A percentile compares a stretch with the other conserved stretches of the same genome.
These are phyloP conservation scores for Graphium colonna DNA, from an alignment of 2,888 invertebrate genomes.

Conservation along the genomic window DNA sequence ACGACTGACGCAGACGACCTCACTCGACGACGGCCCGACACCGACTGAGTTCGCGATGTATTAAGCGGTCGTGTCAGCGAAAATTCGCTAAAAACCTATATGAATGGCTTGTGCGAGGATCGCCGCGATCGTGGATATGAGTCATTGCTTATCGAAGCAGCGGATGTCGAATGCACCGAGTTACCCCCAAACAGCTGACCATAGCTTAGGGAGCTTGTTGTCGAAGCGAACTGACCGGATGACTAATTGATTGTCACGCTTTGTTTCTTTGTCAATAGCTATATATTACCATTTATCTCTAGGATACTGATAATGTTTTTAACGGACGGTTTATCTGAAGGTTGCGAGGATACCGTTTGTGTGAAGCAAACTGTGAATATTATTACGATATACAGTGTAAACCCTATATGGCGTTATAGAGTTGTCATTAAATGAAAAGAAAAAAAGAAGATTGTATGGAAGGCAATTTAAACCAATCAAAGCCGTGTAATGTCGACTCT, in stretches of 20 bases:
- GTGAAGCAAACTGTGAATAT: neutral
- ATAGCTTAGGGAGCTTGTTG: constrained; percentile 53
- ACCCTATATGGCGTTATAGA: too few relatives aligned
- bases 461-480: too few relatives aligned
- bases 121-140: constrained; percentile 43
- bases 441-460: too few relatives aligned
- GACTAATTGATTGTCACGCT: constrained; percentile 68
- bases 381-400: too few relatives aligned
- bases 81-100: neutral
- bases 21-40: constrained; percentile 41
- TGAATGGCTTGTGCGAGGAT: constrained; percentile 31
- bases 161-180: constrained; percentile 61
- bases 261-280: constrained; percentile 66
- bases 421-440: too few relatives aligned
- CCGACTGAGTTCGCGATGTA: constrained; percentile 48
- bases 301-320: constrained; percentile 13
- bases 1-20: constrained; percentile 54
- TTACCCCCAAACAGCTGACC: constrained; percentile 61
- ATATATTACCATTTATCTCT: constrained; percentile 19
- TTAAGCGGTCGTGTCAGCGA: constrained; percentile 35
- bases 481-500: too few relatives aligned
- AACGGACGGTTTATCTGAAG: constrained; percentile 15
- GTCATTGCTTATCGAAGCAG: constrained; percentile 70
- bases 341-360: neutral
- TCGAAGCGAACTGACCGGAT: constrained; percentile 52